Evolutionary conservation across 2,888 invertebrate genomes (phyloP).

Genomic region (Nomada ferruginata): DNA sequence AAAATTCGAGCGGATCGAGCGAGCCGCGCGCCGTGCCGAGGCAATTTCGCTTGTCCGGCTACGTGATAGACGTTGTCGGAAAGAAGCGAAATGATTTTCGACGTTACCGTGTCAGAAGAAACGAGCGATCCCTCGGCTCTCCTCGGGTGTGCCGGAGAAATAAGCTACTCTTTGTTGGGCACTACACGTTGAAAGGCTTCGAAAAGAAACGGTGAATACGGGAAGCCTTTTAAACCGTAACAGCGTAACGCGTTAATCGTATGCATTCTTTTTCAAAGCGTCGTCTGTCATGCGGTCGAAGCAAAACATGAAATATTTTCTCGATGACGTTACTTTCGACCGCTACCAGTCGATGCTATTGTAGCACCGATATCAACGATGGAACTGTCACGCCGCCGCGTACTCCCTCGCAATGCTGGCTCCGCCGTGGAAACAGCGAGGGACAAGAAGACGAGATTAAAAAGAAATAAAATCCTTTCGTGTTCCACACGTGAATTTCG

Average conservation of each 20-base stretch:
- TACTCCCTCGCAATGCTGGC: background rate
- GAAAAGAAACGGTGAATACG: conserved; percentile 1
- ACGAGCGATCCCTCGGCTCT: conserved; percentile 3
- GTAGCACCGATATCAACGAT: background rate
- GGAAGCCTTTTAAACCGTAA: conserved; percentile 5
- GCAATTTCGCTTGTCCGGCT: conserved; percentile 37
- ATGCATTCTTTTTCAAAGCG: conserved; percentile 15
- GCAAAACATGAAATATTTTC: conserved; percentile 30
- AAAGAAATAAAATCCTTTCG: background rate
- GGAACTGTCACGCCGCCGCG: background rate
- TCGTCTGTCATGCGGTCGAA: background rate
- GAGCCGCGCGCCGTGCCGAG: background rate
- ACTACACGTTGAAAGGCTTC: conserved; percentile 8
- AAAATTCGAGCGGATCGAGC: conserved; percentile 30
- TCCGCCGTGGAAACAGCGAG: background rate
- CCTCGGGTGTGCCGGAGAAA: background rate
- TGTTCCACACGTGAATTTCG: conserved; percentile 4
- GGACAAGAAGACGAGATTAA: background rate
- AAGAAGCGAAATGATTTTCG: conserved; percentile 36
- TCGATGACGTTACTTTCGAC: conserved; percentile 9
- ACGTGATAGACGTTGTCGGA: conserved; percentile 29
- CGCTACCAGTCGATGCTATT: too few relatives aligned
- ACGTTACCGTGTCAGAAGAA: background rate
- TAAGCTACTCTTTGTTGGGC: conserved; percentile 3
- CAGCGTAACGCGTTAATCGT: background rate